These are phyloP conservation scores for Felis catus DNA, from an alignment of 2,113 vertebrate genomes.

Conservation along the genomic window F.catus_Fca126_mat1.0 CM031412.1:173427001-173427500, in stretches of 20 bases:
- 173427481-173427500: background rate
- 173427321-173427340: background rate
- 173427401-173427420: background rate
- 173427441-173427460: background rate
- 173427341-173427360: background rate
- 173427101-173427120: background rate
- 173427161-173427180: background rate
- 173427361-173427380: background rate
- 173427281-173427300: accelerated
- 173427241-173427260: background rate
- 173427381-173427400: background rate
- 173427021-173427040: background rate
- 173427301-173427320: background rate
- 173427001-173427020: background rate
- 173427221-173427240: background rate
- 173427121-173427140: background rate
- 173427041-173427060: background rate
- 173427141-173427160: background rate
- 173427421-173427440: background rate
- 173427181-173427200: background rate
- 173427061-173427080: background rate
- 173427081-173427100: background rate
- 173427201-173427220: background rate
- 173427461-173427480: background rate
- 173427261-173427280: background rate